Evolutionary conservation across 2,888 invertebrate genomes (phyloP), one percentile per base, ranked within the genome.

Genomic region (Exocentrus adspersus): DNA sequence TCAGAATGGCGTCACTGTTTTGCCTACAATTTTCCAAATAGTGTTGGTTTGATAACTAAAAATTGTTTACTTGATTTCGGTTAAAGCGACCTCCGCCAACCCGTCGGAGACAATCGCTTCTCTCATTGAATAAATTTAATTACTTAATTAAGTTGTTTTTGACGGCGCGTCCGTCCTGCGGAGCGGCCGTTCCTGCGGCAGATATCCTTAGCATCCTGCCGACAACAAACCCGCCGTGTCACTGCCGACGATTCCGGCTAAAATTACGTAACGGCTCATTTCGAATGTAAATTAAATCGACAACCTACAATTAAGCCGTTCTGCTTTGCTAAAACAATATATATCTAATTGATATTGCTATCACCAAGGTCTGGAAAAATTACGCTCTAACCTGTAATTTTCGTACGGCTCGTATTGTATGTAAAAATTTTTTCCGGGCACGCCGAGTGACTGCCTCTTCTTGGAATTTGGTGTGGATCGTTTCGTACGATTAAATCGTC

Each of bases 271-370:
- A 69, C 41, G 48, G 24, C 58, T 64, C 63, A 69, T 71, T 74
- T 72, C 28, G 60, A 67, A 74, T 76, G 73, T 65, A 75, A 76
- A 76, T 75, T 64, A 60, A 70, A 75, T 67, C 64, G 62, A 51
- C 60, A 71, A 72, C 71, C 70, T 66, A 62, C 70, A 72, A 76
- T 76, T 77, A 74, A 71, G 68, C 68, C 71, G 64, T 70, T 73
- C 67, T 56, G 28, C 67, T 66, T 65, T 42, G 60, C 62, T 53
- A 57, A 74, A 71, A 69, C 68, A 72, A 73, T 73, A 66, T n/a
- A n/a, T 57, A 28, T 62, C 65, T 69, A 71, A 71, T 70, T 72
- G 72, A 72, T 68, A 72, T 67, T 61, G 70, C 72, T 73, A 75
- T 73, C 74, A 67, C 60, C 73, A 75, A 73, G 72, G 73, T 69